These are phyloP conservation scores for Amphilophus citrinellus DNA, from an alignment of 2,113 vertebrate genomes.

Conservation along the genomic window DNA sequence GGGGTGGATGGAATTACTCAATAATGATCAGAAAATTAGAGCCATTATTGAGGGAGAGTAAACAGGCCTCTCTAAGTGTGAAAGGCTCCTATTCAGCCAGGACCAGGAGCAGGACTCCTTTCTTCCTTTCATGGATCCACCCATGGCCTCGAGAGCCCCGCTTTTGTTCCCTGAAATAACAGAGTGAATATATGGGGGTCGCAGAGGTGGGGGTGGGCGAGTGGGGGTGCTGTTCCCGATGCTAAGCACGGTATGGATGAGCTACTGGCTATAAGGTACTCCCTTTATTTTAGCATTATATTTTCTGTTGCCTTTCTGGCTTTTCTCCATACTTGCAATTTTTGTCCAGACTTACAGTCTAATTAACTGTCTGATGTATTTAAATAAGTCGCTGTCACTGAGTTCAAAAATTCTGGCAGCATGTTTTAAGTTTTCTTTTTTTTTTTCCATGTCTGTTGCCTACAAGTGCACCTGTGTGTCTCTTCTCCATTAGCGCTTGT, in stretches of 20 bases:
- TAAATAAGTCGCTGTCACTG: slow-evolving; percentile 1
- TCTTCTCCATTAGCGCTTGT: not conserved
- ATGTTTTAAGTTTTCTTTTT: not conserved
- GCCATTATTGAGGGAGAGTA: slow-evolving; percentile 84
- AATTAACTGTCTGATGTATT: slow-evolving; percentile 40
- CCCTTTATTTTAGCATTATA: not conserved
- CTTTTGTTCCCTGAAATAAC: slow-evolving; percentile 82
- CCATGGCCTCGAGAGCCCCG: slow-evolving; percentile 76
- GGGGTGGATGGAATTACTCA: slow-evolving; percentile 79
- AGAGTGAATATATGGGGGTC: slow-evolving; percentile 71
- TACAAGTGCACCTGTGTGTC: slow-evolving; percentile 49
- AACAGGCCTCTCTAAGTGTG: slow-evolving; percentile 83
- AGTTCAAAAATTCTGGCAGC: slow-evolving; percentile 42
- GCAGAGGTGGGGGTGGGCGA: slow-evolving; percentile 15
- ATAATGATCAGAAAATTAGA: slow-evolving; percentile 87
- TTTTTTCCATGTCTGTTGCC: not conserved
- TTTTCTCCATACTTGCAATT: not conserved
- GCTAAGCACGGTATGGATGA: slow-evolving; percentile 29
- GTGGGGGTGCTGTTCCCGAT: slow-evolving; percentile 45
- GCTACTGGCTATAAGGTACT: slow-evolving; percentile 31
- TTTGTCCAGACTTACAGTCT: slow-evolving; percentile 11
- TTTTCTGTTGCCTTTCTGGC: not conserved
- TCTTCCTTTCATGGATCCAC: slow-evolving; percentile 81
- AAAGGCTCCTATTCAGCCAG: slow-evolving; percentile 81
- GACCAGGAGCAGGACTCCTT: slow-evolving; percentile 79